Evolutionary conservation across 2,113 vertebrate species (phyloP).

Genomic region (Lagopus muta): DNA sequence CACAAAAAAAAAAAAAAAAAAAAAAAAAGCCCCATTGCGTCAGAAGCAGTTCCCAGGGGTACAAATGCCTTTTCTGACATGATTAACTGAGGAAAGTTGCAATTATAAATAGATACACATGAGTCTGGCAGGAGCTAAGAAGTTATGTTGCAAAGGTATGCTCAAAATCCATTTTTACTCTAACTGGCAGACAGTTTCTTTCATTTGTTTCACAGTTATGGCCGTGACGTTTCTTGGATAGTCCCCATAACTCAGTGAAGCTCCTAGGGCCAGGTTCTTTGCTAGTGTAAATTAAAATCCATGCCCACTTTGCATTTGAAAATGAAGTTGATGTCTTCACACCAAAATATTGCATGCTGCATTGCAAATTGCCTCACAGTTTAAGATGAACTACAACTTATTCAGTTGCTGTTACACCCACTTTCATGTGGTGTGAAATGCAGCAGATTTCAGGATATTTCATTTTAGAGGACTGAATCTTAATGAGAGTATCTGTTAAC

Average conservation of each 20-base stretch:
- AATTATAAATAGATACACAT: slow-evolving; percentile 41
- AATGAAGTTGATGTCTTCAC: slow-evolving; percentile 6
- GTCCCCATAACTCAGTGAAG: not conserved
- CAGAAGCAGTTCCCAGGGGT: slow-evolving; percentile 22
- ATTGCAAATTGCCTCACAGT: slow-evolving; percentile 26
- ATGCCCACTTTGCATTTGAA: not conserved
- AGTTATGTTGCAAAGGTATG: not conserved
- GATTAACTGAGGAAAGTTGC: slow-evolving; percentile 33
- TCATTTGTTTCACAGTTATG: not conserved
- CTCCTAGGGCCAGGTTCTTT: not conserved
- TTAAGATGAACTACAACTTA: slow-evolving; percentile 47
- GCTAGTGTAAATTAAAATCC: not conserved
- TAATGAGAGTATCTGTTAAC: slow-evolving; percentile 56
- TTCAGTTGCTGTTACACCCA: slow-evolving; percentile 59
- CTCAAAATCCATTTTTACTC: not conserved
- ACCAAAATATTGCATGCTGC: slow-evolving; percentile 29
- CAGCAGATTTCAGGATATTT: slow-evolving; percentile 66
- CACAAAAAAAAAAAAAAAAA: not conserved
- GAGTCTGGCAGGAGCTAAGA: slow-evolving; percentile 9
- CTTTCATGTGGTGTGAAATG: slow-evolving; percentile 67
- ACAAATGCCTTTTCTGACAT: slow-evolving; percentile 34
- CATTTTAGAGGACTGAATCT: slow-evolving; percentile 62
- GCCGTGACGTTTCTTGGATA: not conserved
- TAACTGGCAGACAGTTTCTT: not conserved
- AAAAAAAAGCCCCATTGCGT: not conserved